A percentile compares a stretch with the other conserved stretches of the same genome.
Evolutionary conservation across 2,113 vertebrate species (phyloP).

Genomic region (Peromyscus californicus): DNA sequence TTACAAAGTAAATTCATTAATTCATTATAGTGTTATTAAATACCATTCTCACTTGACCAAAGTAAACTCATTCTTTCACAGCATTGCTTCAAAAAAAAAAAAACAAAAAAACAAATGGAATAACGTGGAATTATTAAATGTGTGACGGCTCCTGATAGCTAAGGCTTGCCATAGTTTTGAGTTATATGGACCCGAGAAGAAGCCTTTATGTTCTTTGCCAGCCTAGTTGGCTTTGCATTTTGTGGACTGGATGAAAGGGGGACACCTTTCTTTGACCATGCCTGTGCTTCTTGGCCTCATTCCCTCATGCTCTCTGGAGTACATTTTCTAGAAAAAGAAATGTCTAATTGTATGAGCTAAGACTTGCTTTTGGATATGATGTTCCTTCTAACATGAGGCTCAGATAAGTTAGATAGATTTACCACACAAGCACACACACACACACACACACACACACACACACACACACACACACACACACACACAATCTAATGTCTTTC

Average conservation of each 20-base stretch:
- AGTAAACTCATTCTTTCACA: not conserved
- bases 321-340: constrained; percentile 7
- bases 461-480: not conserved
- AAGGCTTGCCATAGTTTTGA: not conserved
- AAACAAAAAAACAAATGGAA: not conserved
- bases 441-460: not conserved
- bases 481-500: not conserved
- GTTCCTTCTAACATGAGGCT: not conserved
- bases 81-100: not conserved
- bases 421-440: not conserved
- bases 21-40: not conserved
- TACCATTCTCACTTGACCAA: not conserved
- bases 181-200: not conserved
- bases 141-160: not conserved
- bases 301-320: not conserved
- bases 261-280: not conserved
- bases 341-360: not conserved
- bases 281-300: not conserved
- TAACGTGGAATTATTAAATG: not conserved
- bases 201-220: not conserved
- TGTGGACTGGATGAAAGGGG: not conserved
- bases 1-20: not conserved
- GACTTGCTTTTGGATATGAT: not conserved
- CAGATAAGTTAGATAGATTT: not conserved
- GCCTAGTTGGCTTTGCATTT: not conserved